Base-by-base conservation (phyloP, 2,888 invertebrate genomes). In the Ophioninae sp. region DNA sequence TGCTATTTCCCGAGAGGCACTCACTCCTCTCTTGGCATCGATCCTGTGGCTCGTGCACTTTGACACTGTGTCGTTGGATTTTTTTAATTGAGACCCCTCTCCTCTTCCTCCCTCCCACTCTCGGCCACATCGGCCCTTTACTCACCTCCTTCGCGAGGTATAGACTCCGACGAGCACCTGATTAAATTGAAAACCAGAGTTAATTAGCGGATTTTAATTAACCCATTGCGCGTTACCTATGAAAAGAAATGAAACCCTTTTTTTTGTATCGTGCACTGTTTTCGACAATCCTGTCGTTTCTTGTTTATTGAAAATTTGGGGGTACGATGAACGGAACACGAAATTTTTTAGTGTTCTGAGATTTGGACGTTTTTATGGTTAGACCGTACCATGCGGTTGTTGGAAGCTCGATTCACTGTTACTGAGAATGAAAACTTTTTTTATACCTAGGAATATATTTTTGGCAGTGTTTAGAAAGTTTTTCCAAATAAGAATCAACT, bases 171-270 rank as follows among this genome's bases (percentile, higher is more conserved):
- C 65, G 61, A 78, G 57, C 83, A 81, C 80, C 82, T 85, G 79
- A 87, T 85, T 86, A 84, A 85, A 85, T 85, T 82, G 82, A 82
- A 84, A 86, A 68, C 72, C 69, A n/a, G 79, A 82, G 84, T 87
- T 85, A 86, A 87, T 87, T 86, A 87, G 87, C 61, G 81, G 78
- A 70, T 85, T 87, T 86, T 87, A 87, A 85, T 86, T 85, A 83
- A 83, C 85, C 75, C 83, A 62, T 70, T 76, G 85, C 56, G 64
- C 20, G 62, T 73, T 21, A 37, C 39, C 30, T 39, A 37, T 61
- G 23, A 39, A 64, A 72, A 59, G 50, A 50, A 50, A 13, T 1
- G 10, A 59, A 59, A 21, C 39, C 39, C 20, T 50, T 56, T 64
- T 44, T 62, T 56, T 17, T 7, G 3, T 23, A 20, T 39, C 3